Percentiles rank a stretch among this genome's conserved stretches.
phyloP scores from a whole-genome alignment of 2,888 invertebrate species.

The Bombyx huttoni region DNA sequence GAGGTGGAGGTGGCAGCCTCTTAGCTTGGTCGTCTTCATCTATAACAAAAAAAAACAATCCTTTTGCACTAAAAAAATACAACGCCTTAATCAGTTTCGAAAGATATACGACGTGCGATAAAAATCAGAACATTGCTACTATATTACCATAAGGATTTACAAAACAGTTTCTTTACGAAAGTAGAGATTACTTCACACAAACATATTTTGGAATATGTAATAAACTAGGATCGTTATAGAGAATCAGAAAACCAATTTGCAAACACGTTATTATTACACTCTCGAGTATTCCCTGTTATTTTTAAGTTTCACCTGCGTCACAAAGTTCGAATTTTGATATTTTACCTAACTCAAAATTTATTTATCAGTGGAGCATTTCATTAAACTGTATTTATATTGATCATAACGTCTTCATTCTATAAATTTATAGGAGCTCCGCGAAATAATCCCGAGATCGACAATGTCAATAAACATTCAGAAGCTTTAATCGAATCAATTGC shows the following conservation, averaged over 20 bases:
- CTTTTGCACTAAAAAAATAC: not conserved
- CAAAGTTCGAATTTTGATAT: not conserved
- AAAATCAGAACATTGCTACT: not conserved
- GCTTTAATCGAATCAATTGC: conserved; percentile 18
- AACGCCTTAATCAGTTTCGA: not conserved
- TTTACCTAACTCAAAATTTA: not conserved
- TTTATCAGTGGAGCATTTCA: not conserved
- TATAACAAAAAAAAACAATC: conserved; percentile 47
- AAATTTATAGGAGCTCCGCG: not conserved
- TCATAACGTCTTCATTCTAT: not conserved
- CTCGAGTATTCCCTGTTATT: not conserved
- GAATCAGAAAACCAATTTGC: not conserved
- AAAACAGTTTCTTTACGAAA: not conserved
- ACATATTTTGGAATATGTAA: not conserved
- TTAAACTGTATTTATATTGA: not conserved
- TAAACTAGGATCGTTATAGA: not conserved
- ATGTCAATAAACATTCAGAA: conserved; percentile 9
- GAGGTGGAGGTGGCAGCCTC: conserved; percentile 74
- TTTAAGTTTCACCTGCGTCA: not conserved
- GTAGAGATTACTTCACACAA: not conserved
- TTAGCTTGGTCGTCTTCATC: conserved; percentile 77
- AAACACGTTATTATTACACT: not conserved
- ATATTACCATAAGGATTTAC: not conserved
- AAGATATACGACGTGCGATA: not conserved
- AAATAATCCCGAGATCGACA: conserved; percentile 1